Conservation (phyloP, 2,888 invertebrate genomes). For the Drosophila prostipennis region DNA sequence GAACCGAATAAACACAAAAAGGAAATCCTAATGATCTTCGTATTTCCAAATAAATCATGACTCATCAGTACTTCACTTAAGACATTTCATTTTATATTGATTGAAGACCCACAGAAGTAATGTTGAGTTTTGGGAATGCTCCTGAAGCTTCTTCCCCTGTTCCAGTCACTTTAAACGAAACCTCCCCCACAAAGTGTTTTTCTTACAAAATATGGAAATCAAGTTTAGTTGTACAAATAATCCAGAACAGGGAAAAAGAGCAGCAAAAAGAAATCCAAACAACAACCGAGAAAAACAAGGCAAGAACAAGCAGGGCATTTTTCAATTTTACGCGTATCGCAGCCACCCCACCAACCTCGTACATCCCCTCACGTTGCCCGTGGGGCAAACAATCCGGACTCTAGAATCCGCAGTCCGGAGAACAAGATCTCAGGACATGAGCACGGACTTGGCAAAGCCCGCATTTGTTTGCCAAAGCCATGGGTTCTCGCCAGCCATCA, state of each 20-base stretch:
- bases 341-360: slow-evolving; percentile 4
- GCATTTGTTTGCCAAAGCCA: slow-evolving; percentile 61
- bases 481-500: slow-evolving; percentile 37
- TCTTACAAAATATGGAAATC: slow-evolving; percentile 52
- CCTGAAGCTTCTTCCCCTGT: slow-evolving; percentile 10
- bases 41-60: slow-evolving; percentile 32
- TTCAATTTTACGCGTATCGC: slow-evolving; percentile 57
- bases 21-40: neutral
- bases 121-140: neutral
- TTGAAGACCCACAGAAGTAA: slow-evolving; percentile 25
- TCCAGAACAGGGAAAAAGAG: slow-evolving; percentile 27
- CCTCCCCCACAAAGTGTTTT: slow-evolving; percentile 27
- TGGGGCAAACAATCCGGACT: slow-evolving; percentile 23
- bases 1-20: neutral
- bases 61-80: slow-evolving; percentile 25
- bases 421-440: slow-evolving; percentile 42
- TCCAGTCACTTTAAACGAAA: slow-evolving; percentile 23
- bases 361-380: slow-evolving; percentile 17
- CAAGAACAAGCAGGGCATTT: slow-evolving; percentile 31
- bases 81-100: slow-evolving; percentile 26
- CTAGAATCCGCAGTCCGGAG: slow-evolving; percentile 12
- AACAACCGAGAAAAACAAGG: slow-evolving; percentile 27
- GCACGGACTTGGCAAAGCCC: slow-evolving; percentile 44
- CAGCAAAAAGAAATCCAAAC: slow-evolving; percentile 43
- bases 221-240: slow-evolving; percentile 61